phyloP scores from a whole-genome alignment of 2,888 invertebrate species.

The Perizoma flavofasciatum region DNA sequence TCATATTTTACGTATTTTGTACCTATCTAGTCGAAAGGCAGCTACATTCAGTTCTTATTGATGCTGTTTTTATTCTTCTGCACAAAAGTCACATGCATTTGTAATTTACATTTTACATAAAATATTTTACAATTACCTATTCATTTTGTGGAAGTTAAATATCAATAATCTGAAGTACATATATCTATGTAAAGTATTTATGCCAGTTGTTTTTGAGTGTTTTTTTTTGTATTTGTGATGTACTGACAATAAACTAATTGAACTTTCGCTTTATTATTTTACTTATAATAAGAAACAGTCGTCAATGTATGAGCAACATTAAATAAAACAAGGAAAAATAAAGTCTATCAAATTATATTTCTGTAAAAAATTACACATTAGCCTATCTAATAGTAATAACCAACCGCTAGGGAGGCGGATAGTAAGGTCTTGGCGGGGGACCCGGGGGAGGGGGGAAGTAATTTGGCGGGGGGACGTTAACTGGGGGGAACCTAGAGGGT shows the following conservation, averaged over 20 bases:
- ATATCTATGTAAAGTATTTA: conserved; percentile 33
- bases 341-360: conserved; percentile 66
- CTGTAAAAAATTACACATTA: conserved; percentile 68
- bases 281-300: not conserved
- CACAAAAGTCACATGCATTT: conserved; percentile 42
- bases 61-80: conserved; percentile 43
- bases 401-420: conserved; percentile 69
- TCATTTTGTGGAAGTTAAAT: conserved; percentile 2
- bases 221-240: conserved; percentile 36
- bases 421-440: conserved; percentile 69
- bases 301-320: not conserved
- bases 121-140: too few species aligned
- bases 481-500: conserved; percentile 57
- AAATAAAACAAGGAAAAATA: conserved; percentile 43
- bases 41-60: conserved; percentile 49
- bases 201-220: conserved; percentile 33
- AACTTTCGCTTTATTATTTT: conserved; percentile 30
- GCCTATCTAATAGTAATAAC: conserved; percentile 44
- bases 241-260: conserved; percentile 59
- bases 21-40: conserved; percentile 61
- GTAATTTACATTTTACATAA: too few species aligned
- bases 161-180: conserved; percentile 29
- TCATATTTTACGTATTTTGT: conserved; percentile 39
- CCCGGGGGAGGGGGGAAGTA: conserved; percentile 68
- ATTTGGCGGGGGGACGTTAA: conserved; percentile 71